Percentiles rank a stretch among this genome's conserved stretches.
phyloP scores from a whole-genome alignment of 2,888 invertebrate genomes.

The Entomobrya proxima region DNA sequence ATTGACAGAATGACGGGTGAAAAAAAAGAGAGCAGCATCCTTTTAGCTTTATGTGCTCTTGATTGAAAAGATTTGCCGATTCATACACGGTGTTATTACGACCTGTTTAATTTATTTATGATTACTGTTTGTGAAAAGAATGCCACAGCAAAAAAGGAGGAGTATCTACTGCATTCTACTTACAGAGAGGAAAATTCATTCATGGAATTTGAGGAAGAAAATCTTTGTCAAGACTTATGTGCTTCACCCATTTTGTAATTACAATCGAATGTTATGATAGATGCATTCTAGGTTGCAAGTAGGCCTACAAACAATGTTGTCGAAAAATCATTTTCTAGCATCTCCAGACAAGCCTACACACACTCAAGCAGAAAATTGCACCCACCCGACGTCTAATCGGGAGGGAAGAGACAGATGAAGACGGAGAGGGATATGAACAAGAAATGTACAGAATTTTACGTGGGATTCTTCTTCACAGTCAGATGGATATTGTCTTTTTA shows the following conservation, averaged over 20 bases:
- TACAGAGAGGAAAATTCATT: constrained; percentile 4
- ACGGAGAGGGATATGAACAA: background rate
- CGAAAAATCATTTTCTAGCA: constrained; percentile 19
- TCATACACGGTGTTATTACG: constrained; percentile 25
- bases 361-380: constrained; percentile 28
- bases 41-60: background rate
- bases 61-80: constrained; percentile 23
- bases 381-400: constrained; percentile 41
- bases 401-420: background rate
- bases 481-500: constrained; percentile 10
- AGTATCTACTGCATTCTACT: background rate
- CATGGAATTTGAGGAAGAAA: constrained; percentile 56
- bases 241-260: constrained; percentile 37
- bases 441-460: constrained; percentile 36
- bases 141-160: constrained; percentile 13
- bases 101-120: constrained; percentile 35
- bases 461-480: constrained; percentile 22
- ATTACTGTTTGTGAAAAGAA: constrained; percentile 8
- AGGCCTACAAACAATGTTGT: constrained; percentile 8
- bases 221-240: background rate
- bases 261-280: constrained; percentile 28
- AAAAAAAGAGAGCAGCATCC: constrained; percentile 40
- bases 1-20: constrained; percentile 60
- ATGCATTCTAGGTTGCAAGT: too few species aligned
- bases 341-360: constrained; percentile 48